Base-by-base conservation (phyloP, 1,140 invertebrate genomes). In the Bombus impatiens region DNA sequence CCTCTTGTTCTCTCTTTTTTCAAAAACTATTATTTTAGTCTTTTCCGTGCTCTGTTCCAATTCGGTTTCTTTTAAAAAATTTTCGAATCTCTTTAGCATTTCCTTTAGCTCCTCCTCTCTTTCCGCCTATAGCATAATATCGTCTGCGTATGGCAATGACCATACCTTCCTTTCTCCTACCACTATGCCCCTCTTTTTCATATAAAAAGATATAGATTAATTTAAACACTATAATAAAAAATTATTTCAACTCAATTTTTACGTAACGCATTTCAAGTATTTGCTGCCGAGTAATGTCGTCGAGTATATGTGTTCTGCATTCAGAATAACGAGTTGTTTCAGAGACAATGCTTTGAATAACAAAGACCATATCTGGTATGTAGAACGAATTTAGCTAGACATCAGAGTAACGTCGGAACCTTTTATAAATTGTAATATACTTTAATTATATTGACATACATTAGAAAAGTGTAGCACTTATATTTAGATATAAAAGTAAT, bases 331-430 rank as follows among this genome's bases (percentile, higher is more conserved):
- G 22, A 76, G 22, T 68, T 82, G 59, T 75, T 86, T 82, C 47
- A 57, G n/a, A 22, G 37, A 53, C 3, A 18, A 6, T 44, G 84
- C 12, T 76, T 25, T 12, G 84, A 86, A 86, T 86, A 75, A 82
- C 10, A 86, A 86, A 57, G 47, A 68, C 72, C 37, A 76, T 75
- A 70, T 59, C 18, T 25, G 3, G 70, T 35, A 82, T 59, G 22
- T 71, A 8, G 13, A 9, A n/a, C 2, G 35, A 32, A 62, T 37
- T 67, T 5, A 28, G 37, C 6, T 22, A 10, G 8, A 77, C 37
- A 8, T 6, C 25, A 10, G 3, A 28, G 22, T 68, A 42, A 40
- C 35, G 37, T 47, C 28, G n/a, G 3, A 13, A 82, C 12, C 18
- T 67, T 47, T 22, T 6, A 5, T 25, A 75, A 44, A 57, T 42